A percentile compares a stretch with the other conserved stretches of the same genome.
Conservation (phyloP, 2,797 vertebrate species). For the Saguinus oedipus region DNA sequence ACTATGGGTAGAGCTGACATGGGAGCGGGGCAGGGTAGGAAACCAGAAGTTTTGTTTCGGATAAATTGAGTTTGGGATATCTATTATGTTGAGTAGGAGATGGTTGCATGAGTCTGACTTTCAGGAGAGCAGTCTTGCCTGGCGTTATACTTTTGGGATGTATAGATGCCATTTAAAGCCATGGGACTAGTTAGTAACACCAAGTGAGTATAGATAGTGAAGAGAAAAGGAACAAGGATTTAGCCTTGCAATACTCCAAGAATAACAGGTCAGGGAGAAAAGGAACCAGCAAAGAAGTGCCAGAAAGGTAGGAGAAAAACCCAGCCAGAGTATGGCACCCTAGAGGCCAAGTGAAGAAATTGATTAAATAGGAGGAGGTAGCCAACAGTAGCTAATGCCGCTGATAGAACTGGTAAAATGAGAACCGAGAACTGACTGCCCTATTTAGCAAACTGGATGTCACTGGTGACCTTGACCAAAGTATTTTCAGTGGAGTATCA, state of each 20-base stretch:
- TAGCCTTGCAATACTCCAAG: too few species aligned
- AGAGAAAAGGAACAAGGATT: neutral
- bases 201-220: neutral
- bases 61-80: neutral
- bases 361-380: neutral
- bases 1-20: too few species aligned
- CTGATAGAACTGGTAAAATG: neutral
- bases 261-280: neutral
- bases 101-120: neutral
- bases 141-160: neutral
- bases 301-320: neutral
- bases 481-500: neutral
- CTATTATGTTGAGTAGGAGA: neutral
- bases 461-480: neutral
- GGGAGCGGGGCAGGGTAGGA: fast-evolving
- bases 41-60: neutral
- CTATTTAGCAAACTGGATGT: neutral
- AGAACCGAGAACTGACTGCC: neutral
- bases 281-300: neutral
- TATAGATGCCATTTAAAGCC: neutral
- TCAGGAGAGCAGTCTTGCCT: neutral
- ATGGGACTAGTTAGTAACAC: neutral
- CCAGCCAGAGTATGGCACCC: neutral
- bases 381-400: neutral
- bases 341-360: neutral